Conservation (phyloP, 1,140 invertebrate species). For the Medauroidea extradentata region DNA sequence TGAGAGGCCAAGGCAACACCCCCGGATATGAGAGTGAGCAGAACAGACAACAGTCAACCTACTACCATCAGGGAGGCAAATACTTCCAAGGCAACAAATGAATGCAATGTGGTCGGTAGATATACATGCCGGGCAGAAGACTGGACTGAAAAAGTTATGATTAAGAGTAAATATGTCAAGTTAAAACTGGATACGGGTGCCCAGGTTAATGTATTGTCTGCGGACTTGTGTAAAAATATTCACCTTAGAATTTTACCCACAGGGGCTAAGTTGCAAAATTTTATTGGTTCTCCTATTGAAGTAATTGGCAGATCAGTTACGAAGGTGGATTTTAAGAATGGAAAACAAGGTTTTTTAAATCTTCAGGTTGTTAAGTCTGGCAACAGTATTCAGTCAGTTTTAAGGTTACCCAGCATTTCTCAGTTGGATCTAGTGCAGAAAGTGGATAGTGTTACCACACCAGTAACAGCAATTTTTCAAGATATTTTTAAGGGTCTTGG, state of each 20-base stretch:
- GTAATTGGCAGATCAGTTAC: background rate
- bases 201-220: background rate
- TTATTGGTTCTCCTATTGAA: background rate
- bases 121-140: slow-evolving; percentile 3
- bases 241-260: background rate
- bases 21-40: too few relatives aligned
- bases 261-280: background rate
- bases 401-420: background rate
- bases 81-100: too few relatives aligned
- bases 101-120: slow-evolving; percentile 3
- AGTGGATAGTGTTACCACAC: background rate
- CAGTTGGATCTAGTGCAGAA: slow-evolving; percentile 5
- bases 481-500: slow-evolving; percentile 18
- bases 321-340: background rate
- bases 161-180: slow-evolving; percentile 5
- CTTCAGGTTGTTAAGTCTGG: background rate
- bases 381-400: background rate
- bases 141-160: slow-evolving; percentile 15
- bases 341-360: too few relatives aligned
- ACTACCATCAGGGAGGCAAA: too few relatives aligned
- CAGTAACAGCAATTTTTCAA: slow-evolving; percentile 6
- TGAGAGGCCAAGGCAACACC: too few relatives aligned
- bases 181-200: slow-evolving; percentile 15
- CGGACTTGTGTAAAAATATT: background rate
- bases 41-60: too few relatives aligned